Evolutionary conservation across 2,113 vertebrate species (phyloP), one percentile per base, ranked within the genome.

Genomic region (Tachuris rubrigastra): DNA sequence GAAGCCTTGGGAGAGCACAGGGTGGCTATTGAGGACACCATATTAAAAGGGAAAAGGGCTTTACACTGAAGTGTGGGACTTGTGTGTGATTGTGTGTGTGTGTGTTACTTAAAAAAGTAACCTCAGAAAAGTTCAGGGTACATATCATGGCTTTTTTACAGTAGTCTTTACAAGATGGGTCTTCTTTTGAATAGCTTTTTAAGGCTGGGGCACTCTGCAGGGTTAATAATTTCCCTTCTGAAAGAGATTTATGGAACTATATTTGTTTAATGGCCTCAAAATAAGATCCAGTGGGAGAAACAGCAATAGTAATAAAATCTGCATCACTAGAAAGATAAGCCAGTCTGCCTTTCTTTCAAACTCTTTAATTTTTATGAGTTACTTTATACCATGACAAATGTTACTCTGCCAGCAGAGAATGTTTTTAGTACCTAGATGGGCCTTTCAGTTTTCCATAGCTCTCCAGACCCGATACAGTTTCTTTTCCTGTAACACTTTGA

Each of bases 321-420:
- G 24, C 74, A 63, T 93, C 55, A 30, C 62, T 74, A 41, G 63
- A 77, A 90, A 80, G 90, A 91, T 93, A 93, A 96, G 31, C 30
- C 65, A 56, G 37, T 65, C 82, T 95, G 90, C 50, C 41, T 74
- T 49, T 69, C 69, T 84, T 87, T 91, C 4, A 3, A 75, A 88
- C 49, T 82, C 75, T 95, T 92, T 86, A 87, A 85, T 91, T 95
- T 93, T 91, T 94, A 75, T 65, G 78, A 76, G 63, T 91, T 90
- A 71, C 59, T 93, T 91, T 78, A 59, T 86, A 63, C 90, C 30
- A 81, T 78, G 74, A 89, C 78, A 89, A 87, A 91, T 62, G 66
- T 92, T 96, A 55, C 1, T 89, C 68, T 90, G 53, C 84, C 79
- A 80, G 83, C 68, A 90, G 14, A 59, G 37, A 86, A 67, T 59